Evolutionary conservation across 2,113 vertebrate species (phyloP).

Genomic region (Heterocephalus glaber): DNA sequence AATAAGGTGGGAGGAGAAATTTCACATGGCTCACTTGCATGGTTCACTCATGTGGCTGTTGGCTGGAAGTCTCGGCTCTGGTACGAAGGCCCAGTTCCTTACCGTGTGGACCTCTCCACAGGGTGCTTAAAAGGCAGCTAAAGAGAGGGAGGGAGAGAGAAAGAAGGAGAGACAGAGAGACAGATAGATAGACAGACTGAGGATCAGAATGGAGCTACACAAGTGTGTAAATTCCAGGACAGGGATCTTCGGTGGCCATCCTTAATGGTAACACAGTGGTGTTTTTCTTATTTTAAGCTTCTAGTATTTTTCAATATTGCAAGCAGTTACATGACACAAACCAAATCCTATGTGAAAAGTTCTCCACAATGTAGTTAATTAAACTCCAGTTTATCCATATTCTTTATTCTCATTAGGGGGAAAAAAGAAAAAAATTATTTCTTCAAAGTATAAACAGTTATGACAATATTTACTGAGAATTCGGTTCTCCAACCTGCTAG

Average conservation of each 20-base stretch:
- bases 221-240: not conserved
- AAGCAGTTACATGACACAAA: slow-evolving; percentile 10
- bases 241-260: accelerated
- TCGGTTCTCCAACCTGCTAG: slow-evolving; percentile 51
- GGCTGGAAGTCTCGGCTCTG: not conserved
- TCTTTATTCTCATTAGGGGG: slow-evolving; percentile 29
- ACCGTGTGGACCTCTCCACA: not conserved
- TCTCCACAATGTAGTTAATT: not conserved
- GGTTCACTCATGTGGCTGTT: not conserved
- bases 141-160: not conserved
- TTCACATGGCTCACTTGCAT: accelerated
- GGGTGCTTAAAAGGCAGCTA: not conserved
- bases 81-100: not conserved
- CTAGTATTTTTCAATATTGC: not conserved
- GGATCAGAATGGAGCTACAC: not conserved
- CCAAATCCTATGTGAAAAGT: not conserved
- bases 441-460: slow-evolving; percentile 58
- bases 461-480: slow-evolving; percentile 67
- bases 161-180: too few species aligned
- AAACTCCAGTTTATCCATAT: not conserved
- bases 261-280: not conserved
- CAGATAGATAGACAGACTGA: not conserved
- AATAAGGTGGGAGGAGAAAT: not conserved
- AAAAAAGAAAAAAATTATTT: not conserved
- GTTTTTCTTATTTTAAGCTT: not conserved